Percentiles rank a stretch among this genome's conserved stretches.
phyloP scores from a whole-genome alignment of 2,888 invertebrate genomes.

The Dryadula phaetusa region DNA sequence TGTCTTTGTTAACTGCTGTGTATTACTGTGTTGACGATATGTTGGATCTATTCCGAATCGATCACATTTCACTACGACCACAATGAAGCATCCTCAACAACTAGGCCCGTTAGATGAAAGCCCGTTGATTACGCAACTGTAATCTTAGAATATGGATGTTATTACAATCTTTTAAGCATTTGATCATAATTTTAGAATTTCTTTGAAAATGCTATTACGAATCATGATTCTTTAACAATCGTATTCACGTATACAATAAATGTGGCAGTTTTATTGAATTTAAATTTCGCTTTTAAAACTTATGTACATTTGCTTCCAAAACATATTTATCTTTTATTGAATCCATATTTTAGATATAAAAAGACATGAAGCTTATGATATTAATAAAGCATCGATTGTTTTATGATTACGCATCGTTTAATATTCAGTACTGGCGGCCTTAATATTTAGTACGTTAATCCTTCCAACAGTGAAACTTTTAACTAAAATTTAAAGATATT shows the following conservation, averaged over 20 bases:
- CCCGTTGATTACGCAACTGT: conserved; percentile 61
- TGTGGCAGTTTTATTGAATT: conserved; percentile 1
- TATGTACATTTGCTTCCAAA: neutral
- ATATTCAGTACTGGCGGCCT: conserved; percentile 22
- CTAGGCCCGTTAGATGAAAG: conserved; percentile 58
- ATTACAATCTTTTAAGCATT: conserved; percentile 52
- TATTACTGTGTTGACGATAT: conserved; percentile 21
- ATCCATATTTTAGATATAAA: conserved; percentile 13
- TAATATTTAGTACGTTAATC: conserved; percentile 37
- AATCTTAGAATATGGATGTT: conserved; percentile 61
- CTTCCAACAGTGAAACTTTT: conserved; percentile 34
- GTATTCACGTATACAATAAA: neutral
- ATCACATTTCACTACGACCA: conserved; percentile 56
- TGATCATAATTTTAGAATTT: conserved; percentile 28
- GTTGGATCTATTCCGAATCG: conserved; percentile 47
- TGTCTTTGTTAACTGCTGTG: conserved; percentile 17
- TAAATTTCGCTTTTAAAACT: neutral
- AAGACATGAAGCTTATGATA: conserved; percentile 12
- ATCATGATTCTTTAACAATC: conserved; percentile 13
- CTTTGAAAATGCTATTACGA: conserved; percentile 7
- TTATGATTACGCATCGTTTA: conserved; percentile 36
- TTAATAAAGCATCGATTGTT: conserved; percentile 35
- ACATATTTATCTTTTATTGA: conserved; percentile 3
- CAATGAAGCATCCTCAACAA: conserved; percentile 57
- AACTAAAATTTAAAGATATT: too few species aligned